Percentiles rank a stretch among this genome's conserved stretches.
Evolutionary conservation across 2,113 vertebrate genomes (phyloP).

Genomic region (Panthera uncia): DNA sequence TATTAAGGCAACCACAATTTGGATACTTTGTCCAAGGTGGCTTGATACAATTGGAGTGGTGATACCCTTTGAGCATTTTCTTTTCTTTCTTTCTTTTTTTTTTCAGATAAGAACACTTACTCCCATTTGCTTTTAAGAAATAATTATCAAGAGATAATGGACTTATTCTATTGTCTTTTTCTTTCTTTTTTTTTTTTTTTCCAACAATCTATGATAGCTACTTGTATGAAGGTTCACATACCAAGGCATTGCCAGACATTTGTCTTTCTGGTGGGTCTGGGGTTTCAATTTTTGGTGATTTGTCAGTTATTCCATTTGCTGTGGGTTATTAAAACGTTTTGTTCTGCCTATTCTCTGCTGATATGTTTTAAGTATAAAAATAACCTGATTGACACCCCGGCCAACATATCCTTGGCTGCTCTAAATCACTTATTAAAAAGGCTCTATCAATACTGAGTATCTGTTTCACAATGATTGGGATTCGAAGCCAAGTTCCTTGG

Average conservation of each 20-base stretch:
- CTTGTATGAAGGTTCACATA: conserved; percentile 72
- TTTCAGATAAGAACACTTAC: conserved; percentile 90
- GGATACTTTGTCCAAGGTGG: conserved; percentile 91
- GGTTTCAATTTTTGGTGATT: conserved; percentile 73
- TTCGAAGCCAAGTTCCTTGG: conserved; percentile 70
- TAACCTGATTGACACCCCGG: conserved; percentile 77
- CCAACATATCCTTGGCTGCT: conserved; percentile 72
- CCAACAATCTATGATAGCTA: conserved; percentile 75
- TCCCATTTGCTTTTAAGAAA: conserved; percentile 83
- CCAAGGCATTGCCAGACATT: conserved; percentile 80
- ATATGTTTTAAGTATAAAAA: conserved; percentile 79
- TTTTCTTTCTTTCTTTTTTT: conserved; percentile 45
- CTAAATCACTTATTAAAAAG: conserved; percentile 75
- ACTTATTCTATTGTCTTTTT: conserved; percentile 70
- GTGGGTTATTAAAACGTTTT: conserved; percentile 72
- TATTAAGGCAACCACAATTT: conserved; percentile 94
- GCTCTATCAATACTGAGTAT: conserved; percentile 68
- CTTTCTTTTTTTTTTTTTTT: conserved; percentile 23
- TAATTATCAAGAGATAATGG: conserved; percentile 82
- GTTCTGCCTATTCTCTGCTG: conserved; percentile 77
- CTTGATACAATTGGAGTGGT: conserved; percentile 87
- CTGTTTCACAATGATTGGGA: conserved; percentile 58
- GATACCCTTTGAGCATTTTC: conserved; percentile 85
- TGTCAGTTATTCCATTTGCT: conserved; percentile 70
- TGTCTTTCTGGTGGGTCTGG: conserved; percentile 49